Conservation (phyloP, 1,140 invertebrate genomes). For the Cotesia vestalis region DNA sequence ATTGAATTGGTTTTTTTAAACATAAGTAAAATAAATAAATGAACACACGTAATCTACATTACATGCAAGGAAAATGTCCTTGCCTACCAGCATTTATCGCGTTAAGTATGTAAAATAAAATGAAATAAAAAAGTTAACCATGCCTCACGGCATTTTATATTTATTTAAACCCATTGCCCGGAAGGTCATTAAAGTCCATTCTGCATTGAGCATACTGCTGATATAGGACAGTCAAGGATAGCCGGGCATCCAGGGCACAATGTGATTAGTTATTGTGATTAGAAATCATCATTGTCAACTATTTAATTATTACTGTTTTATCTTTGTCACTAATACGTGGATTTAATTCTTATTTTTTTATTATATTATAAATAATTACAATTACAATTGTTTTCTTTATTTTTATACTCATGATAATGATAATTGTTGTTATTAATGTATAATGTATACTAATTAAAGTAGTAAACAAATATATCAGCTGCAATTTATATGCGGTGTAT, state of each 20-base stretch:
- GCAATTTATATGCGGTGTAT: slow-evolving; percentile 12
- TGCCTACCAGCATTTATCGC: slow-evolving; percentile 54
- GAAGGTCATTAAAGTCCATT: slow-evolving; percentile 18
- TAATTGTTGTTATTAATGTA: neutral
- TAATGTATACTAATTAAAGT: neutral
- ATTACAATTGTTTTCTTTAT: neutral
- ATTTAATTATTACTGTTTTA: too few relatives aligned
- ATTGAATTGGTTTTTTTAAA: slow-evolving; percentile 9
- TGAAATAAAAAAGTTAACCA: neutral
- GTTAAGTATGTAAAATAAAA: neutral
- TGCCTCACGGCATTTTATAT: slow-evolving; percentile 32
- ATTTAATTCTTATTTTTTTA: neutral
- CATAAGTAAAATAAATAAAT: slow-evolving; percentile 14
- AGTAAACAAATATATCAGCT: neutral
- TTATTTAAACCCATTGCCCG: slow-evolving; percentile 16
- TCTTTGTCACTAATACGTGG: too few relatives aligned
- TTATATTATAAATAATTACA: neutral
- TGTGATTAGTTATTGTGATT: neutral
- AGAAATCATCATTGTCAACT: slow-evolving; percentile 3
- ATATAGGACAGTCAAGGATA: slow-evolving; percentile 9
- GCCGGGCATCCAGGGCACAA: slow-evolving; percentile 9
- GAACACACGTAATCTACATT: slow-evolving; percentile 40
- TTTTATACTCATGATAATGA: neutral
- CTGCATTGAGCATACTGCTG: neutral
- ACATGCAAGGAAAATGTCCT: slow-evolving; percentile 46